Conservation (phyloP, 2,113 vertebrate genomes). For the Nicator chloris region DNA sequence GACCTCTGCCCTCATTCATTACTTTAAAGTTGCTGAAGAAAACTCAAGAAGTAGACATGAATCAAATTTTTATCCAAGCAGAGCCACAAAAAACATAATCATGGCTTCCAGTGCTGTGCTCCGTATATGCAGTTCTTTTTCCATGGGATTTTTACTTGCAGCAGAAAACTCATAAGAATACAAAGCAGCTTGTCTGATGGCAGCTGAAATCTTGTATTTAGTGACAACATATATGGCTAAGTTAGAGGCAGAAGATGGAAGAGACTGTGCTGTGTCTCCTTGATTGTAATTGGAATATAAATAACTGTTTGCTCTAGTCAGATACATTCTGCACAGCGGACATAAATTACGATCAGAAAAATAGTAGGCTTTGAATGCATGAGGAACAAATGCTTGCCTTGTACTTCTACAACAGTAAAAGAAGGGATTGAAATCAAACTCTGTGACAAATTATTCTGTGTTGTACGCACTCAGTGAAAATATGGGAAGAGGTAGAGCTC, state of each 20-base stretch:
- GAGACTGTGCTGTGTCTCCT: background rate
- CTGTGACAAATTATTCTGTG: background rate
- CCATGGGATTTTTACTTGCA: background rate
- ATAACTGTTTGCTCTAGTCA: slow-evolving; percentile 12
- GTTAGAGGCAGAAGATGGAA: background rate
- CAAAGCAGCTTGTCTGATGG: background rate
- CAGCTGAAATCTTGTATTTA: background rate
- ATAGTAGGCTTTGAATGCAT: background rate
- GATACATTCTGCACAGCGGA: background rate
- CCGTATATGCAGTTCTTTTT: background rate
- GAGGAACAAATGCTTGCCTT: background rate
- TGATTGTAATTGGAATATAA: slow-evolving; percentile 25
- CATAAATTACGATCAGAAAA: slow-evolving; percentile 26
- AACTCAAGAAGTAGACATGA: background rate
- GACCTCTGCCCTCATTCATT: background rate
- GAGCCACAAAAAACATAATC: background rate
- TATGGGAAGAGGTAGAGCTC: background rate
- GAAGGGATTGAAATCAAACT: background rate
- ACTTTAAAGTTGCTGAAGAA: background rate
- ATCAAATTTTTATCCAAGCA: background rate
- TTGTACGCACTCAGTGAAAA: background rate
- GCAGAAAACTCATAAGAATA: background rate
- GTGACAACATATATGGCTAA: background rate
- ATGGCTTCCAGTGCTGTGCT: background rate
- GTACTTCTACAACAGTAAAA: background rate